Evolutionary conservation across 2,797 vertebrate species (phyloP).

Genomic region (Heterohyrax brucei): DNA sequence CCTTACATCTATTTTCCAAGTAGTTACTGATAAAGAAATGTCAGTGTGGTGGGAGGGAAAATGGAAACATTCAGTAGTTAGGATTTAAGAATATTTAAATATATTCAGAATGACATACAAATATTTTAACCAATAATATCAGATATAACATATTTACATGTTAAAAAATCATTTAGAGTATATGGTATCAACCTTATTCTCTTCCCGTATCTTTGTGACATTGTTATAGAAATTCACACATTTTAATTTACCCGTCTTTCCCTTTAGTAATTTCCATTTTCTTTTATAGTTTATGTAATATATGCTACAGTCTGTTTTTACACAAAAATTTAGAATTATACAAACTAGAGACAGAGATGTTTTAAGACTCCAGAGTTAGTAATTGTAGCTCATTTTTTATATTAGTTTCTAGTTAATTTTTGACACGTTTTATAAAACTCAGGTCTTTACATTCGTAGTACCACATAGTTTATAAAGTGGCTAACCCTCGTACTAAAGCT

Average conservation of each 20-base stretch:
- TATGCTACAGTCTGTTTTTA: conserved; percentile 26
- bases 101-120: conserved; percentile 40
- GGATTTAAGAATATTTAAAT: conserved; percentile 55
- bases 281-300: conserved; percentile 25
- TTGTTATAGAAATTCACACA: conserved; percentile 6
- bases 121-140: conserved; percentile 45
- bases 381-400: background rate
- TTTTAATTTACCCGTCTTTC: conserved; percentile 37
- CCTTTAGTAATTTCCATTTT: conserved; percentile 59
- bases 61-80: background rate
- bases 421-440: background rate
- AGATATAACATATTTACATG: conserved; percentile 11
- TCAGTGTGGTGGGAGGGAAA: conserved; percentile 44
- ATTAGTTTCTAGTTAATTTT: conserved; percentile 31
- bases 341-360: background rate
- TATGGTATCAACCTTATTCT: background rate
- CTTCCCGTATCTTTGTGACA: background rate
- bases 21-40: conserved; percentile 41
- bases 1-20: conserved; percentile 60
- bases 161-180: conserved; percentile 43
- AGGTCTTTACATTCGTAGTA: background rate
- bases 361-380: background rate
- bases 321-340: conserved; percentile 3
- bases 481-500: background rate
- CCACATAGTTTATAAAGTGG: background rate